Percentiles rank a stretch among this genome's conserved stretches.
phyloP scores from a whole-genome alignment of 2,797 vertebrate species.

The Crotalus adamanteus region DNA sequence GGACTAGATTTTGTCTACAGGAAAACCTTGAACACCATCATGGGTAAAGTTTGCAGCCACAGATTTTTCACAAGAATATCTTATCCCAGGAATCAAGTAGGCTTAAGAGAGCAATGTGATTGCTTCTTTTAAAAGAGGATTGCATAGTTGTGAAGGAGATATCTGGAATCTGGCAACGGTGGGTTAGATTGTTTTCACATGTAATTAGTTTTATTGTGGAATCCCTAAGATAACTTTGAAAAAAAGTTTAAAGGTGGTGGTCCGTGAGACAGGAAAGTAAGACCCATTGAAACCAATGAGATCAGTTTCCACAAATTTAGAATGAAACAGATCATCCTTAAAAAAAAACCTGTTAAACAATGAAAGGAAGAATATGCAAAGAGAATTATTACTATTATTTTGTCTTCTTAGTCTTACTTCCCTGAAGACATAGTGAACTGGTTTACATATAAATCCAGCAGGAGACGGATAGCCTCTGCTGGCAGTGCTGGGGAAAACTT shows the following conservation, averaged over 20 bases:
- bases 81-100: not conserved
- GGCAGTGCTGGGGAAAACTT: constrained; percentile 63
- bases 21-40: not conserved
- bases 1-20: not conserved
- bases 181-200: not conserved
- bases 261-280: not conserved
- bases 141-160: not conserved
- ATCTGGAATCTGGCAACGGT: not conserved
- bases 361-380: not conserved
- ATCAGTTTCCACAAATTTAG: not conserved
- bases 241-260: not conserved
- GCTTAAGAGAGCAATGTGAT: not conserved
- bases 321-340: not conserved
- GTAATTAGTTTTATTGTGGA: not conserved
- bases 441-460: constrained; percentile 41
- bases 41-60: not conserved
- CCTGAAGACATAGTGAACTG: constrained; percentile 6
- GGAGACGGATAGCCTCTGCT: constrained; percentile 72
- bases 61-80: not conserved
- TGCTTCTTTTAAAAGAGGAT: not conserved
- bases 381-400: not conserved
- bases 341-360: not conserved
- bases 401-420: not conserved
- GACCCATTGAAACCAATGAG: not conserved
- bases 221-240: not conserved